Conservation (phyloP, 2,888 invertebrate genomes). For the Doris montereyensis region DNA sequence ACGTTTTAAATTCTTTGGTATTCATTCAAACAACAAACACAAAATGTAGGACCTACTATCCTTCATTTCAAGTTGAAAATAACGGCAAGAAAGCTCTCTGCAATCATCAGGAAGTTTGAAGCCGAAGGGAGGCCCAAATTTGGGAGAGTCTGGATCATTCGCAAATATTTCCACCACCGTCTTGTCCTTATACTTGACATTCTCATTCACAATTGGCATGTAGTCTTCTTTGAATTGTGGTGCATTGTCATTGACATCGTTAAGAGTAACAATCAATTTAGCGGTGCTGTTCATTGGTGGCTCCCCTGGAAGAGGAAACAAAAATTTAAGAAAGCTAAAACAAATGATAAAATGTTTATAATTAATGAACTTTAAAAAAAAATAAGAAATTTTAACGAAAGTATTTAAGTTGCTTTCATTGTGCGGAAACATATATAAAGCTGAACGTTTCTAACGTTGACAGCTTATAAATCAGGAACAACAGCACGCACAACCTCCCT, state of each 20-base stretch:
- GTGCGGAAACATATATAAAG: too few species aligned
- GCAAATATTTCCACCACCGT: slow-evolving; percentile 58
- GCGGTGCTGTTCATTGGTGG: slow-evolving; percentile 81
- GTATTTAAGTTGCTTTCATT: too few species aligned
- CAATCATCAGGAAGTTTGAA: slow-evolving; percentile 70
- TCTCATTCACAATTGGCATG: slow-evolving; percentile 54
- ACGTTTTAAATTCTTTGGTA: too few species aligned
- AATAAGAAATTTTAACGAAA: too few species aligned
- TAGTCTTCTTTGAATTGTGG: slow-evolving; percentile 85
- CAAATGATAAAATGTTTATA: too few species aligned
- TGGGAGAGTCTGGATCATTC: slow-evolving; percentile 62
- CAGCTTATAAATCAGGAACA: too few species aligned
- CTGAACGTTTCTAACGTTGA: too few species aligned
- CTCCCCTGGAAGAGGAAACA: too few species aligned
- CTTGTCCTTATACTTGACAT: slow-evolving; percentile 1
- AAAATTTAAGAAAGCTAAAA: too few species aligned
- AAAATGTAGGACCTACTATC: slow-evolving; percentile 35
- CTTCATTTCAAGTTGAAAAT: slow-evolving; percentile 36
- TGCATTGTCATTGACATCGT: slow-evolving; percentile 97
- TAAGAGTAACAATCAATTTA: slow-evolving; percentile 91
- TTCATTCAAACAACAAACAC: too few species aligned
- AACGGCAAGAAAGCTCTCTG: slow-evolving; percentile 23
- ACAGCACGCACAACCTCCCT: too few species aligned
- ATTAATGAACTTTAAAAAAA: too few species aligned
- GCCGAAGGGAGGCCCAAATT: slow-evolving; percentile 81